Conservation (phyloP, 2,113 vertebrate genomes). For the Alethe castanea region DNA sequence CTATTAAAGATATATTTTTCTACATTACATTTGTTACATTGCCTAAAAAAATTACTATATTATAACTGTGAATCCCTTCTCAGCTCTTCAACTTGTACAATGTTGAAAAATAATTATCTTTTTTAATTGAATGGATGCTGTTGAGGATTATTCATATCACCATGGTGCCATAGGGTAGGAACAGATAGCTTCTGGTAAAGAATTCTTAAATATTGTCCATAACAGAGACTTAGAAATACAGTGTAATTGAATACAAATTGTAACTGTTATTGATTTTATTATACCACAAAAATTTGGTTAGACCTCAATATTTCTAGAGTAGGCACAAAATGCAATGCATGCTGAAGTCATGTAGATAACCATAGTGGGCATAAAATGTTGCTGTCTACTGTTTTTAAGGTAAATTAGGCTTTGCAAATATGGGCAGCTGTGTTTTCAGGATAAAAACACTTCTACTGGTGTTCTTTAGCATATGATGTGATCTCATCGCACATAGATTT, state of each 20-base stretch:
- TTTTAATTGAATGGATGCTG: background rate
- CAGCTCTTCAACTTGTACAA: background rate
- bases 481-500: background rate
- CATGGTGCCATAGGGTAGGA: background rate
- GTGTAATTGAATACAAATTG: background rate
- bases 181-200: background rate
- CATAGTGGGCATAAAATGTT: background rate
- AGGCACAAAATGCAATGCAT: background rate
- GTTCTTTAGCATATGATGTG: background rate
- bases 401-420: background rate
- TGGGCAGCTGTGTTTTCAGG: background rate
- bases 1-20: background rate
- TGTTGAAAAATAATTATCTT: background rate
- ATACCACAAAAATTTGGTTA: background rate
- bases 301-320: background rate
- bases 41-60: background rate
- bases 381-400: background rate
- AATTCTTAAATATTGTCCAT: background rate
- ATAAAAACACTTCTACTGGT: background rate
- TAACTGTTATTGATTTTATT: background rate
- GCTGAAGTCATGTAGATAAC: background rate
- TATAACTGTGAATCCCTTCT: background rate
- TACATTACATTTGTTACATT: background rate
- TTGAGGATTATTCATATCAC: background rate
- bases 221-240: background rate